Evolutionary conservation across 2,113 vertebrate genomes (phyloP).

Genomic region (Coreoperca whiteheadi): DNA sequence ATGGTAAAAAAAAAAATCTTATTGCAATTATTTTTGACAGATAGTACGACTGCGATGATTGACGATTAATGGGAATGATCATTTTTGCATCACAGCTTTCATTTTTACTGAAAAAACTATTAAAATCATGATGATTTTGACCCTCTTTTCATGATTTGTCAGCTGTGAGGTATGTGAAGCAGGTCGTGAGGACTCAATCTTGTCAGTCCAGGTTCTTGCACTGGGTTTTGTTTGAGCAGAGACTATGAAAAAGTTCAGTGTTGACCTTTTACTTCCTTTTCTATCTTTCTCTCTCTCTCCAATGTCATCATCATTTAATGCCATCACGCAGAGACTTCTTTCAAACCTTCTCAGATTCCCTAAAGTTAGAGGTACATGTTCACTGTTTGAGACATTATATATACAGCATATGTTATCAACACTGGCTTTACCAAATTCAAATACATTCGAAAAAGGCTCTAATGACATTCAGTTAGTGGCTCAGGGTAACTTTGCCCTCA

Average conservation of each 20-base stretch:
- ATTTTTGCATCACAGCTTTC: too few relatives aligned
- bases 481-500: constrained; percentile 19
- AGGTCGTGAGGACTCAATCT: background rate
- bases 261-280: background rate
- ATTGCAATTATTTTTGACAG: too few relatives aligned
- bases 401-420: background rate
- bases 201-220: background rate
- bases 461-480: constrained; percentile 18
- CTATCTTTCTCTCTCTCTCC: background rate
- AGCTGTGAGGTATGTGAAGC: background rate
- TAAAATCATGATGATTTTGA: too few relatives aligned
- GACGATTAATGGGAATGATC: too few relatives aligned
- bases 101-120: too few relatives aligned
- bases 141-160: background rate
- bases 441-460: constrained; percentile 8
- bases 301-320: background rate
- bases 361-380: constrained; percentile 6
- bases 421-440: background rate
- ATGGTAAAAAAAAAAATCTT: too few relatives aligned
- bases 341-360: background rate
- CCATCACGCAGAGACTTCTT: background rate
- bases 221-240: constrained; percentile 15
- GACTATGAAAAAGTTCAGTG: background rate
- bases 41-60: too few relatives aligned
- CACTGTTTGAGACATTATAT: background rate